Evolutionary conservation across 2,113 vertebrate genomes (phyloP).

Genomic region (Butorides virescens): DNA sequence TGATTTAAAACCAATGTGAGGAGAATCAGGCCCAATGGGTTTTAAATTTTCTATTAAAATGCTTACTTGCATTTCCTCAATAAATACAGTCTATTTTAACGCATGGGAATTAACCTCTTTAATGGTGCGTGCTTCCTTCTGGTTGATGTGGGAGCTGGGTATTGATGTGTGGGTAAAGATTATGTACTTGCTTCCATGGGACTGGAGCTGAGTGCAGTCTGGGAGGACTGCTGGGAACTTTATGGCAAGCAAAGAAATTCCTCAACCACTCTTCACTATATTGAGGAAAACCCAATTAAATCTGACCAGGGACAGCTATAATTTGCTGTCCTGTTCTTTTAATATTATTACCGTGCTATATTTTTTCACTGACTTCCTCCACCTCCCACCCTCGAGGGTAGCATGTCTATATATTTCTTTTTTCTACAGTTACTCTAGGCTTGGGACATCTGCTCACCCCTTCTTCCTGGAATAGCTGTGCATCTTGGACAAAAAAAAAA

Average conservation of each 20-base stretch:
- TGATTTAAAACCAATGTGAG: conserved; percentile 7
- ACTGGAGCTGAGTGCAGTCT: conserved; percentile 49
- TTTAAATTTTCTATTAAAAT: conserved; percentile 61
- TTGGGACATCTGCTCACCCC: neutral
- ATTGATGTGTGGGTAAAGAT: conserved; percentile 57
- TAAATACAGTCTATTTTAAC: conserved; percentile 32
- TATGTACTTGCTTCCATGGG: conserved; percentile 55
- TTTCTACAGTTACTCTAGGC: neutral
- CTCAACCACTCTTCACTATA: conserved; percentile 24
- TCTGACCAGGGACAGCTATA: conserved; percentile 48
- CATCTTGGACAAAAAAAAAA: neutral
- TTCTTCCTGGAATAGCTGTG: neutral
- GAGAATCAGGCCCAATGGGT: neutral
- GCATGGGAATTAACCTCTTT: conserved; percentile 34
- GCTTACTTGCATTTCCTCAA: conserved; percentile 44
- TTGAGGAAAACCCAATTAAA: conserved; percentile 61
- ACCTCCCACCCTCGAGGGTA: neutral
- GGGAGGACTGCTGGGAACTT: conserved; percentile 48
- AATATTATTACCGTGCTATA: conserved; percentile 36
- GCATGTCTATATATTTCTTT: conserved; percentile 1
- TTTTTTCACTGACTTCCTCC: conserved; percentile 36
- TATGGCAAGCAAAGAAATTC: conserved; percentile 63
- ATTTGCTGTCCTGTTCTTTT: conserved; percentile 46
- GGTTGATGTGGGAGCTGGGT: conserved; percentile 37
- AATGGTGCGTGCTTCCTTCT: conserved; percentile 55